Evolutionary conservation across 2,797 vertebrate species (phyloP), one percentile per base, ranked within the genome.

Genomic region (Pseudotriccus pelzelni): DNA sequence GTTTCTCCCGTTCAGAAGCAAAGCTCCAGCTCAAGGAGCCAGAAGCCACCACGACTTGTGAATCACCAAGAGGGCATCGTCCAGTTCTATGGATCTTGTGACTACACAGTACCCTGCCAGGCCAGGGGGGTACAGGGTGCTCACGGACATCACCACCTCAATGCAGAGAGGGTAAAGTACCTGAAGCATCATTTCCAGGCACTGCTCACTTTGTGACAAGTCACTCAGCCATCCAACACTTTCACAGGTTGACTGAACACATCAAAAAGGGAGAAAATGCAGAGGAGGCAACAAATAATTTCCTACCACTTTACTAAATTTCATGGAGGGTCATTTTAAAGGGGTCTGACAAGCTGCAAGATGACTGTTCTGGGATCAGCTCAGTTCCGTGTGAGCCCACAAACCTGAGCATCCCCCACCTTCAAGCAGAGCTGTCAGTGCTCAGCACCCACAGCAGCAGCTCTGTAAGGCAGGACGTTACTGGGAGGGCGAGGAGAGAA

Each of bases 271-370:
- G 18, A 85, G 12, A 53, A 91, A 82, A 81, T 9, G 60, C 1
- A 0, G 8, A 5, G 6, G 0, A 18, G 2, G 13, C 10, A 36
- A 23, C 10, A n/a, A 43, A 34, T 34, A 12, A 46, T 67, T 78
- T 87, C 64, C 73, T 68, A 49, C 7, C 25, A 34, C 64, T 87
- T 80, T 2, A 59, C 18, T 59, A 17, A 46, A 89, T 59, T 66
- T 74, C 37, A 39, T 7, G 8, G 37, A 28, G 7, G 28, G 50
- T 30, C 50, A 52, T 70, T 93, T 10, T 5, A 49, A 56, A 87
- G 18, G 10, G 32, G 34, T 21, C 52, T 77, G 50, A 17, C 19
- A 66, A 69, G 5, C 30, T 58, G 47, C 25, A 74, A 87, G 9
- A 58, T 39, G 9, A 25, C 18, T 86, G 24, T 44, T 37, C 59